Conservation (phyloP, 1,140 invertebrate genomes). For the Dendrolimus kikuchii region DNA sequence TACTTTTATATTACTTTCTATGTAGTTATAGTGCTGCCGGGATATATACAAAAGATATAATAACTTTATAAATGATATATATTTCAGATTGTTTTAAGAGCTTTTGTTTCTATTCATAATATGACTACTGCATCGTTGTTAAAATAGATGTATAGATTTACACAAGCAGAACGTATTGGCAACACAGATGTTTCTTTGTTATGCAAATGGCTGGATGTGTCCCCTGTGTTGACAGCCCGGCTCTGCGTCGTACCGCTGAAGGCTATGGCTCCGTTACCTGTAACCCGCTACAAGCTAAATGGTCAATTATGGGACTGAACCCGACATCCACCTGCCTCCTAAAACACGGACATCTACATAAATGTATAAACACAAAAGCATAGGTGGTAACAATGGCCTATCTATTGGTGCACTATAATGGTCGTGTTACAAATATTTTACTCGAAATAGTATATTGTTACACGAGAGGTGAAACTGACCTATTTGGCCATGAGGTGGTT, state of each 20-base stretch:
- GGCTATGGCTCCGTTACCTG: constrained; percentile 38
- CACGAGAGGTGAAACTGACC: too few relatives aligned
- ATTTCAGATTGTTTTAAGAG: too few relatives aligned
- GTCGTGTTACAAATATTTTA: too few relatives aligned
- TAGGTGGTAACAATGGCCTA: constrained; percentile 9
- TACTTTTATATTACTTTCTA: too few relatives aligned
- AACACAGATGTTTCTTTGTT: constrained; percentile 35
- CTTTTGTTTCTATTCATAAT: too few relatives aligned
- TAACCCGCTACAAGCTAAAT: constrained; percentile 42
- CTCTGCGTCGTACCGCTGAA: constrained; percentile 34
- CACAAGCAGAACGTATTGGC: constrained; percentile 17
- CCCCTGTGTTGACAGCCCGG: constrained; percentile 23
- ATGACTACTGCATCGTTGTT: too few relatives aligned
- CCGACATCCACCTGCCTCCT: constrained; percentile 6
- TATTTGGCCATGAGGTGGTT: too few relatives aligned
- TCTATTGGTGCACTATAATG: constrained; percentile 4
- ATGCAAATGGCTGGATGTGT: constrained; percentile 36
- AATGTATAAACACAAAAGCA: constrained; percentile 19
- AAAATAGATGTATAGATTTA: constrained; percentile 4
- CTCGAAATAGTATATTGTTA: too few relatives aligned
- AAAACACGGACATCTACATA: background rate
- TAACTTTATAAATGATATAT: too few relatives aligned
- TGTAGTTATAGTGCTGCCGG: too few relatives aligned
- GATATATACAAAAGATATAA: too few relatives aligned
- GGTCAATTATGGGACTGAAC: constrained; percentile 31